phyloP scores from a whole-genome alignment of 2,113 vertebrate species.

The Mellivora capensis region DNA sequence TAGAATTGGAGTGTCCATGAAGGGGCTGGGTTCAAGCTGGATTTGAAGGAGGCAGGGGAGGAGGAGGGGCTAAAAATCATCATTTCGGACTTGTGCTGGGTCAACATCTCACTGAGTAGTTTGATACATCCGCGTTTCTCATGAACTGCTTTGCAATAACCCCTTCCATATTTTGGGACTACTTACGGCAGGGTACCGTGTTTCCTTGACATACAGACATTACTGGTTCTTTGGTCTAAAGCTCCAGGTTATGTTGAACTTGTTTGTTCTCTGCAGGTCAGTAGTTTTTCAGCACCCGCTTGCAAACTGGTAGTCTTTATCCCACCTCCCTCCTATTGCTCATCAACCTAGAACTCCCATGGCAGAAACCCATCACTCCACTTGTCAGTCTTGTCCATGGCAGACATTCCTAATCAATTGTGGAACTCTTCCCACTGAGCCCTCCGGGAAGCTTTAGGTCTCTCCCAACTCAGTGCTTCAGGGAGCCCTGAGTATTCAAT shows the following conservation, averaged over 20 bases:
- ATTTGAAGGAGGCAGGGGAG: neutral
- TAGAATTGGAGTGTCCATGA: neutral
- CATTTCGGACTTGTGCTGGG: neutral
- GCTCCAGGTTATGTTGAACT: neutral
- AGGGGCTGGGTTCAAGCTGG: neutral
- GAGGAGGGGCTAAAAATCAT: neutral
- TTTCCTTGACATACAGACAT: neutral
- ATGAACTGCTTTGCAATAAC: neutral
- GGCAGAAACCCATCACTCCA: neutral
- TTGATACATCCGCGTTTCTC: neutral
- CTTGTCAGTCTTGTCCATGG: neutral
- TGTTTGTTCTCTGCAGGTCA: neutral
- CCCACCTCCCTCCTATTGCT: neutral
- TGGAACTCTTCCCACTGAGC: neutral
- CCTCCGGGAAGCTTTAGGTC: neutral
- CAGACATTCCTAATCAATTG: constrained; percentile 32
- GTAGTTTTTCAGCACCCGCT: neutral
- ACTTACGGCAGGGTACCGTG: neutral
- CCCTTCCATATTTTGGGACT: neutral
- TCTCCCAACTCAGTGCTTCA: neutral
- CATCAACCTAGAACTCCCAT: neutral
- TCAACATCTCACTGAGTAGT: neutral
- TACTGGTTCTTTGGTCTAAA: neutral
- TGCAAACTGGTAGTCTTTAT: neutral
- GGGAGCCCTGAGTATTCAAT: neutral